Conservation (phyloP, 2,797 vertebrate species). For the Fistularia tabacaria region DNA sequence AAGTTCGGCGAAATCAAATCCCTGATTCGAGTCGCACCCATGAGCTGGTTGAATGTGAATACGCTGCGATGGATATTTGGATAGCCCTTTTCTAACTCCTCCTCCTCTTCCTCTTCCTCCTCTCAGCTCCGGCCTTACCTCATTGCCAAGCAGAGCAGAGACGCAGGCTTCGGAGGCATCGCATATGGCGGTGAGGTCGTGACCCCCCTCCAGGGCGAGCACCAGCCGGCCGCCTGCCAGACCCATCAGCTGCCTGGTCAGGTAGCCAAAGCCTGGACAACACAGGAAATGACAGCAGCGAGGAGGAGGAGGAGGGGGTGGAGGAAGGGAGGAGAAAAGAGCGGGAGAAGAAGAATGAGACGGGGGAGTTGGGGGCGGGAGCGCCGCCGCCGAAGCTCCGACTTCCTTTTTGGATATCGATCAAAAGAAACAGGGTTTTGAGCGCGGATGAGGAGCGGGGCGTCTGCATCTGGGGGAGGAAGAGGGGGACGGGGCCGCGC, state of each 20-base stretch:
- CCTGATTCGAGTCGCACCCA: too few species aligned
- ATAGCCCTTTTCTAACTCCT: slow-evolving; percentile 10
- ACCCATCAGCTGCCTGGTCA: slow-evolving; percentile 97
- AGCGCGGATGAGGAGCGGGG: slow-evolving; percentile 30
- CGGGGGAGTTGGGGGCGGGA: slow-evolving; percentile 13
- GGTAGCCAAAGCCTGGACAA: slow-evolving; percentile 90
- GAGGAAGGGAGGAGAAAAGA: slow-evolving; percentile 20
- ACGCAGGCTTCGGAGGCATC: slow-evolving; percentile 97
- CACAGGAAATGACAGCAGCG: slow-evolving; percentile 71
- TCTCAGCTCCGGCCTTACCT: slow-evolving; percentile 77
- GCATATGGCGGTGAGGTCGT: slow-evolving; percentile 96
- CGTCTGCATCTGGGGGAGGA: slow-evolving; percentile 47
- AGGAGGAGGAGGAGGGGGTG: slow-evolving; percentile 15
- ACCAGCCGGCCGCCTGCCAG: slow-evolving; percentile 91
- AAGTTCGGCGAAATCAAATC: too few species aligned
- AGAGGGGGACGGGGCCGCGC: slow-evolving; percentile 39
- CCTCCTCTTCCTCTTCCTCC: too few species aligned
- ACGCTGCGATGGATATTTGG: slow-evolving; percentile 8
- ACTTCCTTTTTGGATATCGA: slow-evolving; percentile 61
- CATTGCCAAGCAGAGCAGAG: slow-evolving; percentile 91
- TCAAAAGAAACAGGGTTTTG: slow-evolving; percentile 40
- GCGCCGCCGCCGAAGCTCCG: slow-evolving; percentile 22
- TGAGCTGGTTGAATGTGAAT: not conserved
- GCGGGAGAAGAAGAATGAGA: slow-evolving; percentile 27
- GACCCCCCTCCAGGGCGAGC: slow-evolving; percentile 94